Conservation (phyloP, 1,140 invertebrate genomes). For the Drosophila oshimai region DNA sequence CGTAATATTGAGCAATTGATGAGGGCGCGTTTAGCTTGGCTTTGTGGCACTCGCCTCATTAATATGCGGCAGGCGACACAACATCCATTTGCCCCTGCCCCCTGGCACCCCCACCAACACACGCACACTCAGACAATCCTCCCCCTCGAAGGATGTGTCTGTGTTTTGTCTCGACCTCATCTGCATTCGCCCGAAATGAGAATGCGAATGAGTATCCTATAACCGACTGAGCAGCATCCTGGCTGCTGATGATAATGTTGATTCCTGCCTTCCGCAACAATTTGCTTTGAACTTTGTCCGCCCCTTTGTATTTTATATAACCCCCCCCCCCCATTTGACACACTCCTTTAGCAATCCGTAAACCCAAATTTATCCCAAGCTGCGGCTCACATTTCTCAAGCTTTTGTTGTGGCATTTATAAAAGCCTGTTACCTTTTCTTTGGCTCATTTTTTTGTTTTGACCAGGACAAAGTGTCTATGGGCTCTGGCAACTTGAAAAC, state of each 20-base stretch:
- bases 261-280: slow-evolving; percentile 80
- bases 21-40: slow-evolving; percentile 35
- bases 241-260: slow-evolving; percentile 75
- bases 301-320: too few species aligned
- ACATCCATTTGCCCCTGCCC: slow-evolving; percentile 5
- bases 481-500: slow-evolving; percentile 34
- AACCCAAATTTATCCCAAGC: slow-evolving; percentile 8
- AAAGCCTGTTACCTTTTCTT: slow-evolving; percentile 53
- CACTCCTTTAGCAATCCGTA: not conserved
- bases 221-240: slow-evolving; percentile 57
- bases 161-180: slow-evolving; percentile 36
- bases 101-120: not conserved
- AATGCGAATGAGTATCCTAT: slow-evolving; percentile 56
- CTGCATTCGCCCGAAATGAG: slow-evolving; percentile 62
- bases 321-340: not conserved
- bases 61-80: slow-evolving; percentile 74
- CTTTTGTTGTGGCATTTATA: slow-evolving; percentile 50
- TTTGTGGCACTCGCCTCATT: slow-evolving; percentile 64
- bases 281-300: slow-evolving; percentile 70
- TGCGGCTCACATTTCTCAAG: slow-evolving; percentile 8
- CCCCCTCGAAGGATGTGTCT: slow-evolving; percentile 3
- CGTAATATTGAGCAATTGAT: slow-evolving; percentile 77
- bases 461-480: slow-evolving; percentile 42
- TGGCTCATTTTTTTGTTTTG: slow-evolving; percentile 14
- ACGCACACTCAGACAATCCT: slow-evolving; percentile 14